These are phyloP conservation scores for Hyles euphorbiae DNA, from an alignment of 1,140 invertebrate genomes.

Conservation along the genomic window DNA sequence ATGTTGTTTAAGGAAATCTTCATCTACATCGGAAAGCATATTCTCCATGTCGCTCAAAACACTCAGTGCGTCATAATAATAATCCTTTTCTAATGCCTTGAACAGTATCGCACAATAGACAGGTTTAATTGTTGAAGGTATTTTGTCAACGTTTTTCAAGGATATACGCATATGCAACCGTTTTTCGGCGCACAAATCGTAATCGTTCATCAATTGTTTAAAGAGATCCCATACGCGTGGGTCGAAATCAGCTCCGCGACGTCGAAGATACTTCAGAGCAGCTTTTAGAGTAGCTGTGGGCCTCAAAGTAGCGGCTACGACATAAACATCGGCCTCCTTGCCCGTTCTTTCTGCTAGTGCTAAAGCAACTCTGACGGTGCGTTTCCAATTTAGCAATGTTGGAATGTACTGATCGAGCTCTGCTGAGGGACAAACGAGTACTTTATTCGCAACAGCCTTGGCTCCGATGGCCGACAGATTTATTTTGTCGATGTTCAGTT, in stretches of 20 bases:
- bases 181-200: conserved; percentile 1
- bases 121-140: conserved; percentile 30
- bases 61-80: conserved; percentile 17
- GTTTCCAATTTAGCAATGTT: conserved; percentile 27
- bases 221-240: conserved; percentile 30
- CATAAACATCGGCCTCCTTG: conserved; percentile 20
- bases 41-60: conserved; percentile 23
- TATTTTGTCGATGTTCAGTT: conserved; percentile 25
- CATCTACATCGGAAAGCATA: conserved; percentile 25
- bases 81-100: conserved; percentile 19
- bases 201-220: conserved; percentile 24
- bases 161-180: background rate
- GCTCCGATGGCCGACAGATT: conserved; percentile 25
- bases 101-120: conserved; percentile 36
- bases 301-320: conserved; percentile 12
- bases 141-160: conserved; percentile 11
- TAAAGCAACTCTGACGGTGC: conserved; percentile 24
- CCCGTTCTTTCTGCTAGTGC: conserved; percentile 24
- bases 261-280: conserved; percentile 16
- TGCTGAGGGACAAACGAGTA: conserved; percentile 1
- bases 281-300: conserved; percentile 30
- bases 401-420: conserved; percentile 16
- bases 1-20: conserved; percentile 19
- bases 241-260: conserved; percentile 15
- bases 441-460: conserved; percentile 12